Percentiles rank a stretch among this genome's conserved stretches.
Evolutionary conservation across 1,140 invertebrate genomes (phyloP).

Genomic region (Apolygus lucorum): DNA sequence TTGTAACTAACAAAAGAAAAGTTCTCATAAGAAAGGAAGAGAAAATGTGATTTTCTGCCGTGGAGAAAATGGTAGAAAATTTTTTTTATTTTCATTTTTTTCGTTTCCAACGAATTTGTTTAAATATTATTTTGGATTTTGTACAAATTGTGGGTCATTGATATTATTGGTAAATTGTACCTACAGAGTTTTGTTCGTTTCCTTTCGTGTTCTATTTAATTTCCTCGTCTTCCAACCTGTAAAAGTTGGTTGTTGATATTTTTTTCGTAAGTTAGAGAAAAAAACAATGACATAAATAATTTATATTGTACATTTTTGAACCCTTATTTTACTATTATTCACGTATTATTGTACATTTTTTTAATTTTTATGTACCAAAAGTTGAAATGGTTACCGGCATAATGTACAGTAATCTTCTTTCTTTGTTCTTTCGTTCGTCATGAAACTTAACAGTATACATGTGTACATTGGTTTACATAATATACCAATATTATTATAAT

Average conservation of each 20-base stretch:
- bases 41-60: background rate
- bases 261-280: constrained; percentile 11
- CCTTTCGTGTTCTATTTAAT: background rate
- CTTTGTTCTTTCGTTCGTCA: constrained; percentile 7
- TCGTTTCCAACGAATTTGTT: too few relatives aligned
- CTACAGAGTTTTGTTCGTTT: too few relatives aligned
- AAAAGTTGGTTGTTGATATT: background rate
- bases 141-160: too few relatives aligned
- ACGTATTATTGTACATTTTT: background rate
- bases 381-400: constrained; percentile 32
- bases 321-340: background rate
- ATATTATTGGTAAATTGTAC: too few relatives aligned
- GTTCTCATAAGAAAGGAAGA: too few relatives aligned
- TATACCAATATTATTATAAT: constrained; percentile 31
- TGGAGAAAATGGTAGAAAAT: background rate
- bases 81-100: too few relatives aligned
- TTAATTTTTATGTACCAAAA: constrained; percentile 31
- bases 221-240: background rate
- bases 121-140: background rate
- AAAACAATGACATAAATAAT: constrained; percentile 18
- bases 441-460: constrained; percentile 30
- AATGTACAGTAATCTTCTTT: constrained; percentile 30
- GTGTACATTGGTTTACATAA: constrained; percentile 30
- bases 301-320: constrained; percentile 22
- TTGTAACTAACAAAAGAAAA: too few relatives aligned